Evolutionary conservation across 2,888 invertebrate species (phyloP).

Genomic region (Tryphoninae sp.): DNA sequence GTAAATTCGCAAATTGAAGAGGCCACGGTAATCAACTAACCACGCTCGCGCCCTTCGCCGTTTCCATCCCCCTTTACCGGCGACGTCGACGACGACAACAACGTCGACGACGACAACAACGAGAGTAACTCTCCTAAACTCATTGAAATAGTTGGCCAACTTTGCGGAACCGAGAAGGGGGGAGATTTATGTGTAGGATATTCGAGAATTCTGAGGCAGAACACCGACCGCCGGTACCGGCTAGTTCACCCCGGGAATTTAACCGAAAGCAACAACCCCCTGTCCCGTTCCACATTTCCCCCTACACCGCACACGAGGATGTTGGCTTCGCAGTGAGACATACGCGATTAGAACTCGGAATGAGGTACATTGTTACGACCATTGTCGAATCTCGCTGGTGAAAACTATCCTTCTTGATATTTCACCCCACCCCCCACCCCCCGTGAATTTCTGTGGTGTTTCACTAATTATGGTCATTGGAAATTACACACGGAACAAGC

Average conservation of each 20-base stretch:
- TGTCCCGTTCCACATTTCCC: constrained; percentile 21
- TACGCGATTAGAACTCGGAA: constrained; percentile 18
- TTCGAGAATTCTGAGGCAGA: constrained; percentile 51
- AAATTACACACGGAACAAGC: no score
- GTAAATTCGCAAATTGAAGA: constrained; percentile 76
- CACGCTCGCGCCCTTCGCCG: constrained; percentile 70
- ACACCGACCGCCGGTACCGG: constrained; percentile 8
- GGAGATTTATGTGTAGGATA: constrained; percentile 8
- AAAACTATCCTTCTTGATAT: background rate
- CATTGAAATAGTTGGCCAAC: constrained; percentile 77
- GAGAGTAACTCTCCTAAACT: constrained; percentile 70
- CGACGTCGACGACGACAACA: background rate
- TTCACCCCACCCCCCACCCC: background rate
- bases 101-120: constrained; percentile 8
- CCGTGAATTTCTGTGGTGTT: background rate
- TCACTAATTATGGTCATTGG: no score
- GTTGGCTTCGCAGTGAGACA: constrained; percentile 1
- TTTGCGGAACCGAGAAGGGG: constrained; percentile 58
- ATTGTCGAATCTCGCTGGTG: constrained; percentile 6
- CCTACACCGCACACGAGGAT: constrained; percentile 29
- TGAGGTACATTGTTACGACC: constrained; percentile 39
- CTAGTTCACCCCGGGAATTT: constrained; percentile 62
- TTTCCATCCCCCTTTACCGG: constrained; percentile 16
- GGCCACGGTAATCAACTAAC: constrained; percentile 75
- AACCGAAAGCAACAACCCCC: constrained; percentile 26